A percentile compares a stretch with the other conserved stretches of the same genome.
phyloP scores from a whole-genome alignment of 1,140 invertebrate genomes.

The Lordiphosa collinella region DNA sequence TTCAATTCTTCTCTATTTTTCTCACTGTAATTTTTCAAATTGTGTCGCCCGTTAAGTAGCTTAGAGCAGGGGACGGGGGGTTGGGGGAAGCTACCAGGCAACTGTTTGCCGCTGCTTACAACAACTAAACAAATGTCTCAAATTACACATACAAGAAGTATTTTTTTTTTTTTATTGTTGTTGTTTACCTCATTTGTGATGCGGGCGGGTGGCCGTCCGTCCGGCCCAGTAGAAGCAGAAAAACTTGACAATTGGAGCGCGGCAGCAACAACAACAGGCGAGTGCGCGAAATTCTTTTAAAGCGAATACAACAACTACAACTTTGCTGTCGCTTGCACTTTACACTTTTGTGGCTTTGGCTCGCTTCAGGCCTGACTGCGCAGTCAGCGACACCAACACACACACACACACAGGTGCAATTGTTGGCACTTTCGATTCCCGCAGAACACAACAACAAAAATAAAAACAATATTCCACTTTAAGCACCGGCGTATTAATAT shows the following conservation, averaged over 20 bases:
- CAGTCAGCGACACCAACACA: background rate
- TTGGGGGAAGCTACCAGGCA: constrained; percentile 28
- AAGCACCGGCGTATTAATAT: background rate
- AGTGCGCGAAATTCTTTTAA: constrained; percentile 39
- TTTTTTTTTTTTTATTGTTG: constrained; percentile 12
- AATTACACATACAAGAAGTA: constrained; percentile 23
- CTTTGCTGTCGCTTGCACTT: constrained; percentile 53
- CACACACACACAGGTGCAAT: constrained; percentile 47
- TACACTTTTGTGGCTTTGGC: constrained; percentile 71
- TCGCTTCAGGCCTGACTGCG: constrained; percentile 34
- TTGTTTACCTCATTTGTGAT: constrained; percentile 66
- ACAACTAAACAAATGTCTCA: constrained; percentile 32
- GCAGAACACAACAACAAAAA: constrained; percentile 23
- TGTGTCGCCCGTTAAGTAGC: constrained; percentile 55
- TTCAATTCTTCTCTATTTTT: constrained; percentile 27
- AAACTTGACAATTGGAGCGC: constrained; percentile 49
- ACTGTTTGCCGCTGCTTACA: constrained; percentile 14
- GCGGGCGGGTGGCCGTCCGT: constrained; percentile 24
- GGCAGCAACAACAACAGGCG: constrained; percentile 28
- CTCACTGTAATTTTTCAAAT: constrained; percentile 10
- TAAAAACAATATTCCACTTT: background rate
- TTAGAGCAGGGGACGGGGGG: constrained; percentile 7
- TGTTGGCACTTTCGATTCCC: constrained; percentile 14
- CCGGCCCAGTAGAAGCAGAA: constrained; percentile 13
- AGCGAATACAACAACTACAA: background rate